Base-by-base conservation (phyloP, 1,140 invertebrate species). In the Ooceraea biroi region DNA sequence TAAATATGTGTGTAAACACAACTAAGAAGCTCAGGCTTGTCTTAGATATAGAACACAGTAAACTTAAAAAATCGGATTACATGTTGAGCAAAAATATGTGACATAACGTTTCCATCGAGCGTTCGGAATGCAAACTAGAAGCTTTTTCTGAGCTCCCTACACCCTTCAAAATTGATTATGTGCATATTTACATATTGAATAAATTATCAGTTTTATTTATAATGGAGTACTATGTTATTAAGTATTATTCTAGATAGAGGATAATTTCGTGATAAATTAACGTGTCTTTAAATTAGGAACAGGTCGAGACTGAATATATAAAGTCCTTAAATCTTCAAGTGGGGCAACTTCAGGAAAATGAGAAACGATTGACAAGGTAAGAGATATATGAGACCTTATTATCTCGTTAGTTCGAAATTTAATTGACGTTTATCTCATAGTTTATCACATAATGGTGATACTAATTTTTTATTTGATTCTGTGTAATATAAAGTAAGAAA, bases 1-100 rank as follows among this genome's bases (percentile, higher is more conserved):
- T 93, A 93, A 93, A 89, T 91, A 84, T 83, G 83, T 48, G 63
- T 61, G 27, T 80, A 83, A 86, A 88, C 83, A 71, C 72, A 50
- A 69, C 86, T 46, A 88, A 90, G 72, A 90, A 85, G 89, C 72
- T 89, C 22, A 86, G 85, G 85, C 61, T 91, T 83, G 82, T 82
- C 30, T 52, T 92, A 76, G 66, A 88, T 69, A 52, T 92, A 69
- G 87, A 86, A 71, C 57, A 77, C 30, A 27, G 41, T 66, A 65
- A 69, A 69, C 19, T 71, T 55, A 63, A 85, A 55, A 85, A 55
- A 76, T 60, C 65, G 60, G 25, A 60, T 66, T 85, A 77, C 66
- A 10, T 58, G 14, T 78, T 84, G 55, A 46, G 41, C 60, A 57
- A 61, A 57, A 84, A 2, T 76, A 80, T 73, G 27, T 88, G 55